phyloP scores from a whole-genome alignment of 2,888 invertebrate genomes.

The Hyalella azteca region DNA sequence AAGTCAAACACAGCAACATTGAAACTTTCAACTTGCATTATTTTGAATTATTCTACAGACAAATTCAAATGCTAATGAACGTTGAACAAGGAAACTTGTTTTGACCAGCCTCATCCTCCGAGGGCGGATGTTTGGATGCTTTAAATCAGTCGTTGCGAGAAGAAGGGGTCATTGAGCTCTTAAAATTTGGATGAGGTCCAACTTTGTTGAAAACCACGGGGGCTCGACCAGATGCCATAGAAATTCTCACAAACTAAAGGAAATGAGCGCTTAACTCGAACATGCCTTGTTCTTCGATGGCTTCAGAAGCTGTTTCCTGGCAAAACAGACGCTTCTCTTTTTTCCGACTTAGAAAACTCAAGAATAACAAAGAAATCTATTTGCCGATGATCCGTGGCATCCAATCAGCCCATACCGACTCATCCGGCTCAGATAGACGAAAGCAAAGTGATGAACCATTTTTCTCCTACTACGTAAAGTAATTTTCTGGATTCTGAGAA shows the following conservation, averaged over 20 bases:
- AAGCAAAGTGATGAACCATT: no score
- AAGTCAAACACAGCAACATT: neutral
- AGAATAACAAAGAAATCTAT: neutral
- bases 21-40: conserved; percentile 2
- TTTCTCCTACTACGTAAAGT: no score
- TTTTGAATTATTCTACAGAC: neutral
- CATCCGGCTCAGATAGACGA: no score
- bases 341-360: neutral
- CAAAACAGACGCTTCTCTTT: neutral
- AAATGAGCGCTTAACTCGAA: neutral
- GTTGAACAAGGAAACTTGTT: conserved; percentile 16
- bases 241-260: neutral
- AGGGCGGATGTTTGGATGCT: conserved; percentile 23
- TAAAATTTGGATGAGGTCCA: conserved; percentile 31
- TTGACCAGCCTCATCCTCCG: neutral
- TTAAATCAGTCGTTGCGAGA: conserved; percentile 24
- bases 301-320: neutral
- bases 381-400: no score
- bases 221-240: neutral
- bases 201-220: conserved; percentile 8
- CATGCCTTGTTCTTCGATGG: neutral
- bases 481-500: no score
- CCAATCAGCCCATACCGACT: no score
- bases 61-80: conserved; percentile 18
- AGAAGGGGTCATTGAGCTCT: conserved; percentile 26